phyloP scores from a whole-genome alignment of 2,888 invertebrate species.

The Drosophila formosana region DNA sequence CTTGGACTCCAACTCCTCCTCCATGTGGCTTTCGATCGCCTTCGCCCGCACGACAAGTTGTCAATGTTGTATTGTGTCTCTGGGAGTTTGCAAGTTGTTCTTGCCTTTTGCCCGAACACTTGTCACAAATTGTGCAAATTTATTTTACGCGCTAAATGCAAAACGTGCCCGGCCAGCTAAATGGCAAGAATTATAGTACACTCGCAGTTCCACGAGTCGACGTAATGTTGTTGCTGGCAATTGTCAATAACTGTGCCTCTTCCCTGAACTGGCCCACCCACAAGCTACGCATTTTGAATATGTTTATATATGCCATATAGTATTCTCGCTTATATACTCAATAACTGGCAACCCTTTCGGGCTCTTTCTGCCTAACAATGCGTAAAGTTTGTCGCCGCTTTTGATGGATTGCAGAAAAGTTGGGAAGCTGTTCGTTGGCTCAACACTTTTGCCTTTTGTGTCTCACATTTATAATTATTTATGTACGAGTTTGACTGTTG shows the following conservation, averaged over 20 bases:
- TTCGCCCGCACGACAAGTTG: conserved; percentile 46
- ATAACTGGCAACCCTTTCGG: conserved; percentile 44
- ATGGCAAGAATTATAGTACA: conserved; percentile 75
- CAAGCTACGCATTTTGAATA: conserved; percentile 54
- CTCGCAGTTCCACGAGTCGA: conserved; percentile 19
- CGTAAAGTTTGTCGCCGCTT: conserved; percentile 78
- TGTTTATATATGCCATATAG: conserved; percentile 16
- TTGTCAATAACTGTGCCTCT: conserved; percentile 69
- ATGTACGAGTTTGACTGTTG: conserved; percentile 52
- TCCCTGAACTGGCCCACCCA: conserved; percentile 69
- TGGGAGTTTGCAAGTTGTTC: conserved; percentile 20
- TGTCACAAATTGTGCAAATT: conserved; percentile 80
- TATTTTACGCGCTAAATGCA: conserved; percentile 80
- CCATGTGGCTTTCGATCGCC: background rate
- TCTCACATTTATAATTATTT: conserved; percentile 59
- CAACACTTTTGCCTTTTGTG: conserved; percentile 71
- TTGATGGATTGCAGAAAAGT: conserved; percentile 73
- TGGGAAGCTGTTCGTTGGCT: conserved; percentile 36
- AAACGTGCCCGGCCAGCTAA: conserved; percentile 77
- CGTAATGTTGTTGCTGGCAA: conserved; percentile 25
- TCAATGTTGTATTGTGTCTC: conserved; percentile 52
- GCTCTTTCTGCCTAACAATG: conserved; percentile 72
- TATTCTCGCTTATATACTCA: conserved; percentile 1
- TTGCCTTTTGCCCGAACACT: conserved; percentile 63
- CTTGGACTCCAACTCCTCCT: background rate